Base-by-base conservation (phyloP, 2,888 invertebrate species). In the Oxyteleia sp. region DNA sequence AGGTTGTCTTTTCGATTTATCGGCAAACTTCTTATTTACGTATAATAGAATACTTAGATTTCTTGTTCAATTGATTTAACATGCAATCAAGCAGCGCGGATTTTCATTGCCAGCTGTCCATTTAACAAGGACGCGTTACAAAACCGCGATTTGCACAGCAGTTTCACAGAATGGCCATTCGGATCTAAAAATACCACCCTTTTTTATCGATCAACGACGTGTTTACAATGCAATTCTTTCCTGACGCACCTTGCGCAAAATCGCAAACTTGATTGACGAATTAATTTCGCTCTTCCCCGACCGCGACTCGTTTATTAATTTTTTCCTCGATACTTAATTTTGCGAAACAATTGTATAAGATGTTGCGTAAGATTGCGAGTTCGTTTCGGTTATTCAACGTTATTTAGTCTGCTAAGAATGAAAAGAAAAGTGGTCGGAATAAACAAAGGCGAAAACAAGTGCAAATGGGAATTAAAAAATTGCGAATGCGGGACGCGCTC, bases 61-160 rank as follows among this genome's bases (percentile, higher is more conserved):
- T 38, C 61, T 32, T 29, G 61, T 66, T 61, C 61, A 72, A 55
- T 55, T 66, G 76, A 72, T 72, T 76, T 45, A 72, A 41, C 66
- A 5, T 41, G 72, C 66, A 61, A 78, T 78, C 61, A 78, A 55
- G 76, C 66, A 47, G 61, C 51, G 11, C 69, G 38, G 47, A 71
- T 82, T 76, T 71, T 75, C 82, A 76, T 82, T 82, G 72, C 66
- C 76, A 72, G 53, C 32, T 82, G 76, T 76, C 53, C 66, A 26
- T 16, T 45, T 32, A 64, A 76, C 82, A 82, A 82, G 75, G 71
- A 57, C 75, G 38, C 43, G 38, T 68, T 80, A 59, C 53, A 45
- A 69, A 80, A 47, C 23, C 61, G 38, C 63, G 29, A 63, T 47
- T 63, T 61, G 43, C 11, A 15, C 66, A 11, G 16, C 49, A 49